Conservation (phyloP, 2,888 invertebrate species). For the Coenonympha glycerion region DNA sequence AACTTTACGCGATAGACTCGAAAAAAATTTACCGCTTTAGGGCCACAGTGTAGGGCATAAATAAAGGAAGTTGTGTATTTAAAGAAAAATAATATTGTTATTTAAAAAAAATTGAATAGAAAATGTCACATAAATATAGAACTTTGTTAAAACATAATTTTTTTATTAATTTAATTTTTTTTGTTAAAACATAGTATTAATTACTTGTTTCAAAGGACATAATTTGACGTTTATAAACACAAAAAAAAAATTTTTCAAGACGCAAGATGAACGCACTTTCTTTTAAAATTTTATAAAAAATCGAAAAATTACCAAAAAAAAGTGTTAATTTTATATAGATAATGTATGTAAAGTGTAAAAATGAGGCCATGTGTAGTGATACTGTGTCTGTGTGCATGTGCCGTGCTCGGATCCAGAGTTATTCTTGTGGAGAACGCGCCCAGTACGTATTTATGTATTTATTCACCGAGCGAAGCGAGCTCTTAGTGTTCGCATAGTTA, state of each 20-base stretch:
- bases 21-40: too few species aligned
- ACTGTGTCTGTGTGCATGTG: slow-evolving; percentile 45
- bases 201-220: neutral
- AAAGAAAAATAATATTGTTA: neutral
- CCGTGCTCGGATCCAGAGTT: slow-evolving; percentile 52
- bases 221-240: neutral
- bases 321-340: slow-evolving; percentile 11
- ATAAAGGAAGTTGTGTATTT: too few species aligned
- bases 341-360: slow-evolving; percentile 42
- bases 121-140: neutral
- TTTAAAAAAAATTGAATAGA: neutral
- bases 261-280: too few species aligned
- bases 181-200: neutral
- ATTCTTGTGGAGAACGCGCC: slow-evolving; percentile 71
- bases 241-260: too few species aligned
- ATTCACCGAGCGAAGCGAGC: too few species aligned
- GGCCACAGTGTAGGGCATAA: too few species aligned
- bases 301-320: neutral
- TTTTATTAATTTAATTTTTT: too few species aligned
- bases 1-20: too few species aligned
- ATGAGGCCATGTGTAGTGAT: slow-evolving; percentile 55
- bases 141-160: too few species aligned
- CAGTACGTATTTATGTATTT: slow-evolving; percentile 67
- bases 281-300: too few species aligned
- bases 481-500: too few species aligned